Conservation (phyloP, 2,888 invertebrate genomes). For the Leptarthrus brevirostris region DNA sequence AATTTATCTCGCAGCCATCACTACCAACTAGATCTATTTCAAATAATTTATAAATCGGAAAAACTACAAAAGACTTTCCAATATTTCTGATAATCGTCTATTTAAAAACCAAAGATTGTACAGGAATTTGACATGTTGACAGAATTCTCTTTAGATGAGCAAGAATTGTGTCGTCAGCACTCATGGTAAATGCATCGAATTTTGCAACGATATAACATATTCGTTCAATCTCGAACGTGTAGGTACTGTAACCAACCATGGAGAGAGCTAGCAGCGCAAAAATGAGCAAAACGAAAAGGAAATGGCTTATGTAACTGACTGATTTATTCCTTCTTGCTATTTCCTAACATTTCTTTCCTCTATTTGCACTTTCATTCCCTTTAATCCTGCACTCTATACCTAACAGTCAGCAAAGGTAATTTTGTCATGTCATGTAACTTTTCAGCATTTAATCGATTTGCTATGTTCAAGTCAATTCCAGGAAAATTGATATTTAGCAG, state of each 20-base stretch:
- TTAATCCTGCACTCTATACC: not conserved
- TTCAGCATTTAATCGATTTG: not conserved
- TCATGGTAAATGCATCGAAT: conserved; percentile 9
- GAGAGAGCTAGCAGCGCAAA: not conserved
- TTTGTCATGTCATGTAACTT: not conserved
- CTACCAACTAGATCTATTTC: too few relatives aligned
- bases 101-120: not conserved
- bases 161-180: conserved; percentile 1
- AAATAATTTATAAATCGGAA: too few relatives aligned
- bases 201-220: not conserved
- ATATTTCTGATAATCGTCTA: too few relatives aligned
- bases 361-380: not conserved
- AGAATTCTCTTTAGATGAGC: not conserved
- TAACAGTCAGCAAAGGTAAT: not conserved
- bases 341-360: not conserved
- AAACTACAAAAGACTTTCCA: too few relatives aligned
- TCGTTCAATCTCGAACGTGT: not conserved
- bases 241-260: conserved; percentile 1
- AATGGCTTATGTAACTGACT: conserved; percentile 10
- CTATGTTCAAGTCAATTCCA: not conserved
- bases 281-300: conserved; percentile 14
- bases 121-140: not conserved
- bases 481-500: too few relatives aligned
- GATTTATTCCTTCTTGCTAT: not conserved
- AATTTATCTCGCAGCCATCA: too few relatives aligned